Evolutionary conservation across 2,888 invertebrate species (phyloP), one percentile per base, ranked within the genome.

Genomic region (Aleiodes alternator): DNA sequence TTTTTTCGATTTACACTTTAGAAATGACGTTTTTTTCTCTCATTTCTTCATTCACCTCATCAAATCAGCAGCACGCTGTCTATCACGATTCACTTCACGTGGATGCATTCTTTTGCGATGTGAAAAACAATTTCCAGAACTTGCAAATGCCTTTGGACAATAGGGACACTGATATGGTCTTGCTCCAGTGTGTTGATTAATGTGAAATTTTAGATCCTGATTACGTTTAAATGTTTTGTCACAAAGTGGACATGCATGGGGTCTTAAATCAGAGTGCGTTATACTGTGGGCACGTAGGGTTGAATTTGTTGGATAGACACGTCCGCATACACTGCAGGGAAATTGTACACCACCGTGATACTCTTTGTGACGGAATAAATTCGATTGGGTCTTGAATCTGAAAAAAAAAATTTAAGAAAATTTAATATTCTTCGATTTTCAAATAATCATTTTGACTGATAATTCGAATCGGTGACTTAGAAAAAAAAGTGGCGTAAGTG

Each of bases 131-230:
- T 94, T 94, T 11, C 94, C 94, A 34, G 94, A 94, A 87, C 94
- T 93, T 57, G 94, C 93, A 86, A 94, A 94, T 72, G 93, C 91
- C 88, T 94, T 94, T 0, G 94, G 93, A 88, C 94, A 94, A 84
- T 93, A 94, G 43, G 94, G 94, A 87, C 94, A 94, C 88, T 94
- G 92, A 87, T 94, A 94, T 31, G 94, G 94, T 83, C 93, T 91
- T 4, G 92, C 94, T 64, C 94, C 94, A n/a, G 94, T 94, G 84
- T 95, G 94, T 84, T 94, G 94, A 86, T 94, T 94, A 84, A 94
- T 93, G 85, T 95, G 94, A 86, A 94, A 94, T 92, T 94, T 94
- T 79, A 95, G 90, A 87, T 95, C 94, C 88, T 94, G 94, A 86
- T 94, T 94, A 80, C 94, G 90, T 86, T 95, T 94, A 84, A 94